Base-by-base conservation (phyloP, 1,140 invertebrate species). In the Hylaeus volcanicus region DNA sequence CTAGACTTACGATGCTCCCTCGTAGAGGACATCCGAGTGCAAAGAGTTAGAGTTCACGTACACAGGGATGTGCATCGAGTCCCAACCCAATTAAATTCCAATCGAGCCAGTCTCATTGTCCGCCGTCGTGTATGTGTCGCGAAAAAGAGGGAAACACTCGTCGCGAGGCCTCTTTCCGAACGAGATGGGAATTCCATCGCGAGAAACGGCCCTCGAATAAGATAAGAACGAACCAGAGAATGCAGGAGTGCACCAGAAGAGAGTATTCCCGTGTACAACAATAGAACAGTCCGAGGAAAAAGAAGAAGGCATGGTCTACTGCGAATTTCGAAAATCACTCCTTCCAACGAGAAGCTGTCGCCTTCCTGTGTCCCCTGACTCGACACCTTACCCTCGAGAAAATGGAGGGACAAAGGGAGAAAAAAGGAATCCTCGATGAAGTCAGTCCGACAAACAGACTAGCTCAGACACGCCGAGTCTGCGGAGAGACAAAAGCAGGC, bases 241-340 rank as follows among this genome's bases (percentile, higher is more conserved):
- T 12, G 15, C 1, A 4, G 41, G 2, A 41, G 56, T 5, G n/a
- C 9, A 43, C 26, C 5, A 15, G 43, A 51, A n/a, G 48, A 48
- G 11, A 11, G 8, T 5, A 41, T 2, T 51, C 9, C 8, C 6
- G 9, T 8, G 51, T 43, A 39, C 51, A 39, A 78, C 55, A 26
- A 53, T 68, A 74, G 61, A 64, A 37, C 45, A 15, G 37, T 3
- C 1, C 1, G 8, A 39, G 8, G 5, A 51, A 41, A 63, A 58
- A 43, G 9, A n/a, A 8, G 58, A 79, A 45, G 26, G 55, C 81
- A 58, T 6, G 65, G 61, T 83, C 68, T 72, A 70, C 48, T 41
- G 68, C 58, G 72, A 71, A 73, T 85, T 85, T 85, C 51, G 74
- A 85, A 85, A 84, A 85, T 85, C 82, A 85, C 78, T 84, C 78